phyloP scores from a whole-genome alignment of 1,140 invertebrate species.

The Dendrolimus punctatus region DNA sequence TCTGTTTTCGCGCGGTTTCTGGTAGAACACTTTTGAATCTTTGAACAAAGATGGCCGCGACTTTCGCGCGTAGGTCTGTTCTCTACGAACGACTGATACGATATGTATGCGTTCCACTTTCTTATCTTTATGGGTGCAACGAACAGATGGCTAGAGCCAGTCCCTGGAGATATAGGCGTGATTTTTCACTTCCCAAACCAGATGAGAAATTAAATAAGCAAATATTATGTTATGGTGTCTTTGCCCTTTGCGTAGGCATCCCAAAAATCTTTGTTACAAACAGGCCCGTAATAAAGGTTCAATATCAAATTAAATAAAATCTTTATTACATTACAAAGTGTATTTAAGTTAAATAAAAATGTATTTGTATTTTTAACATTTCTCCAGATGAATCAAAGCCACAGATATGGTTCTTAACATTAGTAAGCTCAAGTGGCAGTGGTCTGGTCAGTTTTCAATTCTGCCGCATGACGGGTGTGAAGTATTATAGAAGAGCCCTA shows the following conservation, averaged over 20 bases:
- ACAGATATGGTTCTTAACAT: too few relatives aligned
- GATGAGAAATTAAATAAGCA: constrained; percentile 51
- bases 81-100: constrained; percentile 43
- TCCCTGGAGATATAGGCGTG: constrained; percentile 62
- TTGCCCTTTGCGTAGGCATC: constrained; percentile 39
- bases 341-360: too few relatives aligned
- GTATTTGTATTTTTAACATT: too few relatives aligned
- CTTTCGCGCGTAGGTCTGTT: constrained; percentile 55
- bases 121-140: constrained; percentile 69
- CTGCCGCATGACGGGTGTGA: too few relatives aligned
- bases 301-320: too few relatives aligned
- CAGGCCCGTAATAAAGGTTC: not conserved
- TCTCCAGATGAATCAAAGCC: too few relatives aligned
- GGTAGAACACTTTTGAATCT: too few relatives aligned
- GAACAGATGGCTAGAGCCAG: constrained; percentile 61
- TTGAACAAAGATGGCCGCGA: constrained; percentile 56
- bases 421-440: too few relatives aligned
- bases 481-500: too few relatives aligned
- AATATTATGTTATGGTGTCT: constrained; percentile 46
- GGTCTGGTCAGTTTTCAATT: too few relatives aligned
- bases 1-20: too few relatives aligned
- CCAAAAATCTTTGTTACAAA: constrained; percentile 43
- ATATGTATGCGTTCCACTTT: constrained; percentile 54
- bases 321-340: too few relatives aligned
- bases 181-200: constrained; percentile 67